Conservation (phyloP, 2,797 vertebrate species). For the Petrocephalus sullivani region DNA sequence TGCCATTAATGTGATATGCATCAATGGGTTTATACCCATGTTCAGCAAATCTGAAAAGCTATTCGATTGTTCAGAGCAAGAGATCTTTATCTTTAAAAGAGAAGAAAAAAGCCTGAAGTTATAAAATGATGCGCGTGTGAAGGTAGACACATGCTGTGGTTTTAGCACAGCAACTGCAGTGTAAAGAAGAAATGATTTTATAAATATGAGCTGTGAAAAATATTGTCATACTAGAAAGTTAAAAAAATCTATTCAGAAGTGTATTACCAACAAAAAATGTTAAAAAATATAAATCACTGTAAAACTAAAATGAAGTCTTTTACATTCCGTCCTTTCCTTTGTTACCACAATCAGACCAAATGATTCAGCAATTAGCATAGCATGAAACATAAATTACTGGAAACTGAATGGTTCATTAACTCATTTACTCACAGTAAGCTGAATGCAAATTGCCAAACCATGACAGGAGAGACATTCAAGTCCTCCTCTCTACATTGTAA, state of each 20-base stretch:
- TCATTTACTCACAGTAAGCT: conserved; percentile 29
- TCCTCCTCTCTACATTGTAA: conserved; percentile 15
- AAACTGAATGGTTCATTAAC: conserved; percentile 32
- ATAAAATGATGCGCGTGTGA: neutral
- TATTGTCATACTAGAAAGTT: neutral
- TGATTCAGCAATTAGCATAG: conserved; percentile 29
- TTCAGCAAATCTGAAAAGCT: neutral
- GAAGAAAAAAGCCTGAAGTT: neutral
- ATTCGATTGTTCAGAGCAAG: neutral
- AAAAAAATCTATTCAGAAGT: neutral
- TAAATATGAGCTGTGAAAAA: neutral
- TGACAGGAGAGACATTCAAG: conserved; percentile 26
- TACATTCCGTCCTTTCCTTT: conserved; percentile 15
- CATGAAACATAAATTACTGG: conserved; percentile 28
- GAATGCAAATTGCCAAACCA: conserved; percentile 29
- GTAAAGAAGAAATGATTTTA: neutral
- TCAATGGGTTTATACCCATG: neutral
- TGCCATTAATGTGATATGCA: neutral
- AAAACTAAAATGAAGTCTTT: neutral
- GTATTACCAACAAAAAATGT: neutral
- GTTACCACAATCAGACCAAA: conserved; percentile 21
- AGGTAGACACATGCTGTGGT: neutral
- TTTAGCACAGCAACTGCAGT: neutral
- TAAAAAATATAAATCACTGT: neutral
- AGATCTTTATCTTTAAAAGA: neutral